Conservation (phyloP, 2,888 invertebrate species). For the Cepaea hortensis region DNA sequence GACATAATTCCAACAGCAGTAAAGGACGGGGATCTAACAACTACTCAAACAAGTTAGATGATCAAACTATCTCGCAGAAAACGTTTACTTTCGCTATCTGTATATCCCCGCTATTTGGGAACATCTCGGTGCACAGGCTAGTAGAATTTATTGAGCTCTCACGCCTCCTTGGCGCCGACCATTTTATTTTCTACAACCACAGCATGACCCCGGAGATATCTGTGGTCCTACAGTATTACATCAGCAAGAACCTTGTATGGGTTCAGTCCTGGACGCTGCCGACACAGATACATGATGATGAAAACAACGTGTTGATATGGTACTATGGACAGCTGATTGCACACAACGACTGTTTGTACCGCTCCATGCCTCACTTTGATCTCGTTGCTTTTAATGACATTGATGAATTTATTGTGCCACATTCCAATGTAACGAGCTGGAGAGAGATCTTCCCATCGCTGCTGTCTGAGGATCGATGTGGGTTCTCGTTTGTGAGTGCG, state of each 20-base stretch:
- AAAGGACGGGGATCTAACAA: too few species aligned
- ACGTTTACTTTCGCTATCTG: conserved; percentile 63
- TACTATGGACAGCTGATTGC: conserved; percentile 71
- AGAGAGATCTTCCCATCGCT: conserved; percentile 52
- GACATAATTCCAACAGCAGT: too few species aligned
- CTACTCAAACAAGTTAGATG: too few species aligned
- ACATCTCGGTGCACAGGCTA: conserved; percentile 56
- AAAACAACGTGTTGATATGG: conserved; percentile 57
- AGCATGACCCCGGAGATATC: conserved; percentile 53
- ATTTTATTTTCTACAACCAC: conserved; percentile 69
- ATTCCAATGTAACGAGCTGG: conserved; percentile 83
- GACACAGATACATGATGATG: conserved; percentile 49
- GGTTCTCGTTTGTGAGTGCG: conserved; percentile 69
- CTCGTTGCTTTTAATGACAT: conserved; percentile 69
- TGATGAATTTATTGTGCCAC: conserved; percentile 79
- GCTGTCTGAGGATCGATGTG: conserved; percentile 58
- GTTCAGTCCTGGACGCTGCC: conserved; percentile 68
- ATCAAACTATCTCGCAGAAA: too few species aligned
- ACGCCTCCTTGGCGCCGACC: conserved; percentile 64
- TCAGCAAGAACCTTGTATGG: conserved; percentile 56
- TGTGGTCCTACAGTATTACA: conserved; percentile 62
- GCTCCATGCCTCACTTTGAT: conserved; percentile 64
- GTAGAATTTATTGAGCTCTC: conserved; percentile 70
- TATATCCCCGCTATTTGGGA: conserved; percentile 70
- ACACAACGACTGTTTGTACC: conserved; percentile 72